Evolutionary conservation across 2,888 invertebrate species (phyloP), one percentile per base, ranked within the genome.

Genomic region (Entomobrya proxima): DNA sequence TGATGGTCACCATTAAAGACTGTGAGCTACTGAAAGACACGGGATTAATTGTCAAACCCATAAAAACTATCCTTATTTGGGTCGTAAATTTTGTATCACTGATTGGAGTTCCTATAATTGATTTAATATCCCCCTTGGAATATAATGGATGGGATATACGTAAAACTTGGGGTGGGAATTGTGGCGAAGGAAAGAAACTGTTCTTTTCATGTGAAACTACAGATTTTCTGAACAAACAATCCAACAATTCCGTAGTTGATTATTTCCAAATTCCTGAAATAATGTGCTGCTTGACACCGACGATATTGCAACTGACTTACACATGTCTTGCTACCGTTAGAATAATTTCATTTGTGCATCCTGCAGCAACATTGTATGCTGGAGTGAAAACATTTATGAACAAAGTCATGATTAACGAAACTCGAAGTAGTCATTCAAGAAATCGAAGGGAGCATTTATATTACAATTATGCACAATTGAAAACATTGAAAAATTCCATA

Each of bases 1-100:
- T 83, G 83, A 67, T 76, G 52, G 9, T 37, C 24, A 13, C 21
- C 7, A 30, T 83, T 40, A 52, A 76, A 35, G 13, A 58, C 11
- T 77, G 76, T n/a, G 50, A 50, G 6, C 30, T 75, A 24, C 37
- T 83, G 7, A 67, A 67, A 61, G 24, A n/a, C 1, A 15, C 35
- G 15, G 15, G 55, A 21, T 52, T 18, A 18, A 18, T 52, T 30
- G 5, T 58, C 27, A 58, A 58, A 30, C 7, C 30, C 6, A 58
- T 1, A 27, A 15, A n/a, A 24, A 32, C 40, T 11, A 15, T 7
- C 0, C 1, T 35, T n/a, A 13, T 77, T 4, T 32, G 9, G 6
- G 13, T 64, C 1, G 11, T 78, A 21, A 64, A 64, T 47, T 44
- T 27, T 1, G 9, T 32, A 9, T 27, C 21, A 30, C 32, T 81